A percentile compares a stretch with the other conserved stretches of the same genome.
Conservation (phyloP, 2,113 vertebrate genomes). For the Prinia subflava region DNA sequence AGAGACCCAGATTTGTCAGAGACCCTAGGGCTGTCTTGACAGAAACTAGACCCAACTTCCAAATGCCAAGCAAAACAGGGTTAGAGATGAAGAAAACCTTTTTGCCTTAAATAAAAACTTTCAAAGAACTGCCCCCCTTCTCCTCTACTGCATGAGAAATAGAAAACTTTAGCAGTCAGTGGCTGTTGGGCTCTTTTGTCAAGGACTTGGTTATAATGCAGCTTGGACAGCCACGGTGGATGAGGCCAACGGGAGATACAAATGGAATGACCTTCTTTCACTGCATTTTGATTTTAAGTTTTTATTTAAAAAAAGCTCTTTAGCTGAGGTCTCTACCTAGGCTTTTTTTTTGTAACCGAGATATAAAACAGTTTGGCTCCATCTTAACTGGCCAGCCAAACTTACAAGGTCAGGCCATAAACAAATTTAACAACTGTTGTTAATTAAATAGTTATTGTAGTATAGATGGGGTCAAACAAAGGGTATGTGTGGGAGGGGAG, state of each 20-base stretch:
- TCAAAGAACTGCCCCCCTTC: not conserved
- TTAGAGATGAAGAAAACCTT: not conserved
- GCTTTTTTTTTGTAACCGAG: not conserved
- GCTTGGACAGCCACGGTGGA: not conserved
- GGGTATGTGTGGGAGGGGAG: constrained; percentile 42
- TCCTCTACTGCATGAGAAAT: not conserved
- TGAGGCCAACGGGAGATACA: not conserved
- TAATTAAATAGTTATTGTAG: constrained; percentile 62
- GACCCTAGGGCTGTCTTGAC: not conserved
- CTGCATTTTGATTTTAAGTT: not conserved
- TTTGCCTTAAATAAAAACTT: not conserved
- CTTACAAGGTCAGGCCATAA: constrained; percentile 57
- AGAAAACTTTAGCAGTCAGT: not conserved
- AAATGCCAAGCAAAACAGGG: not conserved
- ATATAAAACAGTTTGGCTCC: constrained; percentile 51
- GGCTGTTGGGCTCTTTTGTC: not conserved
- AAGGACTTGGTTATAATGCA: not conserved
- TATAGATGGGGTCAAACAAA: constrained; percentile 58
- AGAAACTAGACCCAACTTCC: not conserved
- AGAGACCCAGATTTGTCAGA: not conserved
- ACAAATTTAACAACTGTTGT: constrained; percentile 65
- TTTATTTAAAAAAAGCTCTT: not conserved
- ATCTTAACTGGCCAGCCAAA: constrained; percentile 36
- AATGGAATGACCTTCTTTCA: not conserved
- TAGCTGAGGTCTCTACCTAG: not conserved